Evolutionary conservation across 2,797 vertebrate genomes (phyloP).

Genomic region (Dicrostonyx torquatus): DNA sequence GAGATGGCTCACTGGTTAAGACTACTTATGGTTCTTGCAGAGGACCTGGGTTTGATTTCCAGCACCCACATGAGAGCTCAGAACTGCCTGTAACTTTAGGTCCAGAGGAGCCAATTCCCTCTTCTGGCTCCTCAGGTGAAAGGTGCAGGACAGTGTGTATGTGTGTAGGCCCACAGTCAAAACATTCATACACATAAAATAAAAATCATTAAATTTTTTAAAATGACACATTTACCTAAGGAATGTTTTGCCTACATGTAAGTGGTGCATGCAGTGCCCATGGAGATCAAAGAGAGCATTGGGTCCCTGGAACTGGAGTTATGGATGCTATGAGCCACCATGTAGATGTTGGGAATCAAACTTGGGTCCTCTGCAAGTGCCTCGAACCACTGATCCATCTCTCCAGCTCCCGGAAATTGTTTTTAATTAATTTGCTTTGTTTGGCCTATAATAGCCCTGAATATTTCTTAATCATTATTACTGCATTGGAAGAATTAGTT

Average conservation of each 20-base stretch:
- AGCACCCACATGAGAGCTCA: background rate
- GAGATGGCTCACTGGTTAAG: background rate
- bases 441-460: background rate
- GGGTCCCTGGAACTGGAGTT: too few species aligned
- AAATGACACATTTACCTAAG: background rate
- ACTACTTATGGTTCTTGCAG: background rate
- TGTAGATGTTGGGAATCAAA: background rate
- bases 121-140: background rate
- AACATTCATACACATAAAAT: background rate
- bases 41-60: background rate
- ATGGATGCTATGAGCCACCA: background rate
- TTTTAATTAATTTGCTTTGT: background rate
- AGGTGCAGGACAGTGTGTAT: background rate
- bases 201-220: background rate
- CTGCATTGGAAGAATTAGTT: conserved; percentile 48
- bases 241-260: background rate
- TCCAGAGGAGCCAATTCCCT: background rate
- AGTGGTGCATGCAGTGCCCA: background rate
- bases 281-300: too few species aligned
- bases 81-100: background rate
- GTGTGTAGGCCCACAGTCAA: background rate
- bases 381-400: background rate
- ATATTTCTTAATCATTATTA: conserved; percentile 55
- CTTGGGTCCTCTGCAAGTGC: background rate
- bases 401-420: background rate